A percentile compares a stretch with the other conserved stretches of the same genome.
phyloP scores from a whole-genome alignment of 2,797 vertebrate genomes.

The Cheirogaleus major region DNA sequence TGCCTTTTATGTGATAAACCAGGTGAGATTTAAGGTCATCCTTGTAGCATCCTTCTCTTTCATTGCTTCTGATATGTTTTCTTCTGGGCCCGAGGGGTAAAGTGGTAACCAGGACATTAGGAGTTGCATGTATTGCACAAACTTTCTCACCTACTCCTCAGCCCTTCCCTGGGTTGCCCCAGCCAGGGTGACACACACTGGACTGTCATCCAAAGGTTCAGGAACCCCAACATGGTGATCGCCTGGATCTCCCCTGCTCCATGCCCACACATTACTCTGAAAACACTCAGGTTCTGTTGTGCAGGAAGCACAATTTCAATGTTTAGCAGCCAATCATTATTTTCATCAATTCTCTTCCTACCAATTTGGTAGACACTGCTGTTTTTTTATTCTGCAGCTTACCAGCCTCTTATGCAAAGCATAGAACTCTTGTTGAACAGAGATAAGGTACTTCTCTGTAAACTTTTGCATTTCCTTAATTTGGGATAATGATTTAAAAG shows the following conservation, averaged over 20 bases:
- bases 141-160: background rate
- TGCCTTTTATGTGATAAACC: background rate
- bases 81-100: background rate
- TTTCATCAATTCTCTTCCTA: background rate
- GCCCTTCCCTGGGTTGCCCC: background rate
- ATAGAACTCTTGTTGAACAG: background rate
- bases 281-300: background rate
- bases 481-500: background rate
- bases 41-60: background rate
- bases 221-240: background rate
- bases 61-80: background rate
- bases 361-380: background rate
- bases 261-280: background rate
- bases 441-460: background rate
- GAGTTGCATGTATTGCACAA: background rate
- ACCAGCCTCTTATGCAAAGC: background rate
- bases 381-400: background rate
- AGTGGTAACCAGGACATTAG: background rate
- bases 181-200: background rate
- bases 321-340: background rate
- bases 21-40: background rate
- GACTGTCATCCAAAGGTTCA: background rate
- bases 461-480: background rate
- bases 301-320: background rate
- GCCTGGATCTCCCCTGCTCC: background rate